These are phyloP conservation scores for Catostomus latipinnis DNA, from an alignment of 2,797 vertebrate genomes.

Conservation along the genomic window DNA sequence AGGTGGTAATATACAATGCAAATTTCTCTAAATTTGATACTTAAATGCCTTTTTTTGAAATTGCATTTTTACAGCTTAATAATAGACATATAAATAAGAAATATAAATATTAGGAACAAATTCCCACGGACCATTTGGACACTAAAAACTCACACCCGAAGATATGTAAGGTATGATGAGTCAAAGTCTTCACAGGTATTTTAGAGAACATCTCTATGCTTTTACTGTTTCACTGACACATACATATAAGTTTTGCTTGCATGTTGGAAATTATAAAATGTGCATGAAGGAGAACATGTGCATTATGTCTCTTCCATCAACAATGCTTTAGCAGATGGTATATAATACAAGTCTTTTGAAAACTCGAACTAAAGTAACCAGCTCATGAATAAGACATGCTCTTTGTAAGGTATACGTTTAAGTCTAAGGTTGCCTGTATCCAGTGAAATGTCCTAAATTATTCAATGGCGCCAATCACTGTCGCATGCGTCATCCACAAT, in stretches of 20 bases:
- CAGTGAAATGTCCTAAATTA: slow-evolving; percentile 77
- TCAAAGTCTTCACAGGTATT: neutral
- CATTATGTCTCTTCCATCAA: slow-evolving; percentile 41
- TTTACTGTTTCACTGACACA: neutral
- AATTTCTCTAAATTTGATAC: slow-evolving; percentile 35
- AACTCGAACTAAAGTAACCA: slow-evolving; percentile 62
- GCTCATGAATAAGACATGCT: slow-evolving; percentile 75
- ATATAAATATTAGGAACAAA: neutral
- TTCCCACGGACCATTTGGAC: neutral
- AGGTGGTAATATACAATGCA: slow-evolving; percentile 37
- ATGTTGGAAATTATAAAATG: neutral
- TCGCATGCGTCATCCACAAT: slow-evolving; percentile 72
- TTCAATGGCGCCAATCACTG: slow-evolving; percentile 70
- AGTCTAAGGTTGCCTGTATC: slow-evolving; percentile 79
- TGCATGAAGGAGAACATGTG: slow-evolving; percentile 29
- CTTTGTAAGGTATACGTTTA: slow-evolving; percentile 73
- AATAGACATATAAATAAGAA: neutral
- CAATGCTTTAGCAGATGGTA: slow-evolving; percentile 17
- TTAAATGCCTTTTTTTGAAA: neutral
- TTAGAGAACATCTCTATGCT: neutral
- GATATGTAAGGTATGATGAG: neutral
- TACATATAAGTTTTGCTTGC: neutral
- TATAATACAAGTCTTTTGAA: slow-evolving; percentile 58
- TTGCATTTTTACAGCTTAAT: neutral
- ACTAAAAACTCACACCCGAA: neutral